Conservation (phyloP, 2,888 invertebrate species). For the Pyrocoelia pectoralis region DNA sequence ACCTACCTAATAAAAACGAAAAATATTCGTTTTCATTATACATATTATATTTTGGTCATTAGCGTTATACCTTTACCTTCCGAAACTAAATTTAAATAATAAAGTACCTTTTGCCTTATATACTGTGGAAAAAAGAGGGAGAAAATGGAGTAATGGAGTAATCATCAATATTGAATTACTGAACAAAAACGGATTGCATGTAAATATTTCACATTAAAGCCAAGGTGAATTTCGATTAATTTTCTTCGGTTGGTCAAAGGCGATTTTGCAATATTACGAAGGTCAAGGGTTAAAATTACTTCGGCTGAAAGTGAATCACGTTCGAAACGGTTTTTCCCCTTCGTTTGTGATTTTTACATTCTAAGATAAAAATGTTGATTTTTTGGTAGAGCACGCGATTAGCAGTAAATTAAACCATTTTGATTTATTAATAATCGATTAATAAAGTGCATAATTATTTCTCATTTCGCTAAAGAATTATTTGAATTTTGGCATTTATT, state of each 20-base stretch:
- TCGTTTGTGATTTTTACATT: not conserved
- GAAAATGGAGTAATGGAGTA: not conserved
- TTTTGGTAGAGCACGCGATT: too few relatives aligned
- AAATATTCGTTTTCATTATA: conserved; percentile 5
- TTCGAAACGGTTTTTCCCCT: not conserved
- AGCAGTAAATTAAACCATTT: too few relatives aligned
- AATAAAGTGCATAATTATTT: too few relatives aligned
- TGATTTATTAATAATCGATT: too few relatives aligned
- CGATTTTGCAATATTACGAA: conserved; percentile 20
- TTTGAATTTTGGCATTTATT: too few relatives aligned
- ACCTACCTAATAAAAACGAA: not conserved
- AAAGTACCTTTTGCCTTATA: not conserved
- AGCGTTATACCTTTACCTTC: not conserved
- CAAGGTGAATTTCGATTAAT: conserved; percentile 36
- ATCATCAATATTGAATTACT: conserved; percentile 9
- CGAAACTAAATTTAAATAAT: not conserved
- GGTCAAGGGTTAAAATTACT: conserved; percentile 31
- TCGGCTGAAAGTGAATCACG: conserved; percentile 31
- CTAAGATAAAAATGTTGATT: too few relatives aligned
- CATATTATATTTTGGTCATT: not conserved
- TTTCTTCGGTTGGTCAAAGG: conserved; percentile 20
- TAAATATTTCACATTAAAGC: conserved; percentile 28
- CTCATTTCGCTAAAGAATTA: too few relatives aligned
- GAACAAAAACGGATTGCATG: conserved; percentile 19
- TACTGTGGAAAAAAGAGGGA: not conserved